These are phyloP conservation scores for Prolemur simus DNA, from an alignment of 2,113 vertebrate genomes.

Conservation along the genomic window DNA sequence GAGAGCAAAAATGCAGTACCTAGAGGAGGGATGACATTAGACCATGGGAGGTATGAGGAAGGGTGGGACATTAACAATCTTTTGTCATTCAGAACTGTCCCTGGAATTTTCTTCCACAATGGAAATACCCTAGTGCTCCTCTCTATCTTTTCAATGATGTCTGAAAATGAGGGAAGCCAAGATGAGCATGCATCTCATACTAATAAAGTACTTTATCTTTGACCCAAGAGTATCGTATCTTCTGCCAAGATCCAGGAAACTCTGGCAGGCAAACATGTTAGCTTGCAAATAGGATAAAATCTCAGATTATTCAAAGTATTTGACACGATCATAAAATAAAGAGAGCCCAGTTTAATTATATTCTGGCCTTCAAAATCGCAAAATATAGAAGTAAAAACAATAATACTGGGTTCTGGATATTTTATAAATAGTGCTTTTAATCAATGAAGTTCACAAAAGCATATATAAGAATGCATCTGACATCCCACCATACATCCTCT, in stretches of 20 bases:
- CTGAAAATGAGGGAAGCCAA: not conserved
- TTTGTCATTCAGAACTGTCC: not conserved
- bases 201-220: constrained; percentile 5
- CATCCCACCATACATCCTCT: not conserved
- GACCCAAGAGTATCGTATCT: not conserved
- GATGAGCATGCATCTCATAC: not conserved
- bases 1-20: not conserved
- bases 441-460: not conserved
- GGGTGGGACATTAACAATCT: not conserved
- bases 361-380: not conserved
- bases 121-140: not conserved
- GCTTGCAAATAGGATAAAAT: not conserved
- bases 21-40: not conserved
- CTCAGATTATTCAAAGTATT: not conserved
- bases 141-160: not conserved
- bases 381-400: not conserved
- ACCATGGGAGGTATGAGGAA: not conserved
- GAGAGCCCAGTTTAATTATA: not conserved
- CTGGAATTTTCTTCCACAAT: not conserved
- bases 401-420: not conserved
- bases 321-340: not conserved
- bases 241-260: constrained; percentile 2
- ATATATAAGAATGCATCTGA: not conserved
- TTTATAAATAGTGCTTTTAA: not conserved
- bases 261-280: not conserved